Evolutionary conservation across 2,888 invertebrate species (phyloP).

Genomic region (Drosophila formosana): DNA sequence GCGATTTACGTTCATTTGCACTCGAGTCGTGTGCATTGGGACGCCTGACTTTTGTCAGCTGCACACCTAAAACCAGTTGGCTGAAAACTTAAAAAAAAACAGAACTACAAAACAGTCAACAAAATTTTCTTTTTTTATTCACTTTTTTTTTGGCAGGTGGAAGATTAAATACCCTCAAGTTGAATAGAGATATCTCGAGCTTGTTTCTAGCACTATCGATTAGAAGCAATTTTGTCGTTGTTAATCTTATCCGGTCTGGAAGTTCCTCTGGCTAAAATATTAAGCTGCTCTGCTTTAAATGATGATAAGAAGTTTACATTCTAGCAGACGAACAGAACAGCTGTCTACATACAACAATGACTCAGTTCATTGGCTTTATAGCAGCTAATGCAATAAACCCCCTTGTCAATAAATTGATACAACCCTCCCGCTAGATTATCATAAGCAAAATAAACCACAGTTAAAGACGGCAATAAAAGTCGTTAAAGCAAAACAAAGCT

Average conservation of each 20-base stretch:
- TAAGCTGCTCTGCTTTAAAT: not conserved
- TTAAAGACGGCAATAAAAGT: constrained; percentile 12
- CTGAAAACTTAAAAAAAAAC: constrained; percentile 42
- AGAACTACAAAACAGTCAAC: constrained; percentile 34
- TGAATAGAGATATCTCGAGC: not conserved
- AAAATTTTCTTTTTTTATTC: not conserved
- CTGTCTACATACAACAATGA: not conserved
- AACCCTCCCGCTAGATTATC: not conserved
- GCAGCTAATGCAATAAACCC: not conserved
- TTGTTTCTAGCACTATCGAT: too few species aligned
- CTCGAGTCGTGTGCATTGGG: constrained; percentile 2
- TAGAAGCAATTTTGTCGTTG: too few species aligned
- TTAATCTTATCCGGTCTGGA: too few species aligned
- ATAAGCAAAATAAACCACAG: constrained; percentile 44
- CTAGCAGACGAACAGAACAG: too few species aligned
- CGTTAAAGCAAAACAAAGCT: constrained; percentile 1
- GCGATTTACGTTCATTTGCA: not conserved
- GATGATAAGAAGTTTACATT: not conserved
- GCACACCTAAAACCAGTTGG: constrained; percentile 48
- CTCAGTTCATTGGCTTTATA: not conserved
- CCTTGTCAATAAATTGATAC: not conserved
- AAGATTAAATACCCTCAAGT: not conserved
- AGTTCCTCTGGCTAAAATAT: not conserved
- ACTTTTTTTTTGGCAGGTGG: not conserved
- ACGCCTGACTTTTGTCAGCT: constrained; percentile 24